Conservation (phyloP, 2,888 invertebrate species). For the Orchesellides sinensis region DNA sequence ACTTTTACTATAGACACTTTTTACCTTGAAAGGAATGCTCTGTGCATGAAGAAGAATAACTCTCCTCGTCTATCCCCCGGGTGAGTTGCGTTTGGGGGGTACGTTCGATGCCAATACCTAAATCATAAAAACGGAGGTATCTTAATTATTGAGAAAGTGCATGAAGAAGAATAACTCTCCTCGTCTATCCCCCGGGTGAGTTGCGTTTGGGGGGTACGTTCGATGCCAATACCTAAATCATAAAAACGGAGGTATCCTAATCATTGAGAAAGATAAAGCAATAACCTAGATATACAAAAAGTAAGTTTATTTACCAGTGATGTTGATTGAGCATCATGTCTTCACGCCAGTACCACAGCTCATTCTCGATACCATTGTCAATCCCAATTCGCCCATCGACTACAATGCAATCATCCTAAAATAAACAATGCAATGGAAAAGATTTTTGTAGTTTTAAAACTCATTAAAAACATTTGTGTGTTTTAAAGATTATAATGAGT, state of each 20-base stretch:
- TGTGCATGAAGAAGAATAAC: conserved; percentile 45
- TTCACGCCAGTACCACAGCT: conserved; percentile 54
- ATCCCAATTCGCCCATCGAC: conserved; percentile 46
- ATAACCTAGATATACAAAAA: not conserved
- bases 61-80: conserved; percentile 40
- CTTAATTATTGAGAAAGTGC: too few relatives aligned
- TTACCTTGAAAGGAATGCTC: conserved; percentile 41
- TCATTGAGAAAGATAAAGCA: too few relatives aligned
- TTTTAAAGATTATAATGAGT: too few relatives aligned
- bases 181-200: conserved; percentile 25
- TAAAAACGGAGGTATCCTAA: not conserved
- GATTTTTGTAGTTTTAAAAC: not conserved
- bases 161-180: conserved; percentile 45
- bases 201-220: conserved; percentile 17
- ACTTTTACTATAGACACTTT: not conserved
- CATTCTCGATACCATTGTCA: conserved; percentile 56
- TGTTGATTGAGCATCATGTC: conserved; percentile 62
- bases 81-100: conserved; percentile 19
- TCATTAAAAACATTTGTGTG: not conserved
- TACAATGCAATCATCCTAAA: conserved; percentile 29
- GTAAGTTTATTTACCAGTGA: conserved; percentile 27
- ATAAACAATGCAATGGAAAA: not conserved
- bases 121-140: too few relatives aligned
- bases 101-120: conserved; percentile 50
- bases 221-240: conserved; percentile 51